Evolutionary conservation across 2,888 invertebrate species (phyloP).

Genomic region (Chorisops tibialis): DNA sequence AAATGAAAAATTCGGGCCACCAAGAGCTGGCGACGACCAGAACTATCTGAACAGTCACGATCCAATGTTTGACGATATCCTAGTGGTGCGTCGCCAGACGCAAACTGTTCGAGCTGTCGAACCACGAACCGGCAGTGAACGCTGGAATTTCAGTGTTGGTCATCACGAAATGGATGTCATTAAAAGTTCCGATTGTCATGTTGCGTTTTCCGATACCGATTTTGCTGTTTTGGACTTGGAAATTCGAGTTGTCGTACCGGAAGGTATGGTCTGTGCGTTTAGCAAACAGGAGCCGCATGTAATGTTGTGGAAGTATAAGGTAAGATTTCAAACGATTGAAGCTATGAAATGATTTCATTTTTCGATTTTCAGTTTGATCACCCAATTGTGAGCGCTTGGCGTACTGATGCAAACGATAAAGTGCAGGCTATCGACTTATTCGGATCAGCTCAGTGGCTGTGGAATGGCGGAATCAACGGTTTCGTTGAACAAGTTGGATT

Average conservation of each 20-base stretch:
- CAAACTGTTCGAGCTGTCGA: constrained; percentile 89
- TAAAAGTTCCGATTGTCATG: constrained; percentile 55
- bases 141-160: constrained; percentile 96
- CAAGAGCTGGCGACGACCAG: not conserved
- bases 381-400: constrained; percentile 85
- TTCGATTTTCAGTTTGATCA: constrained; percentile 63
- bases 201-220: constrained; percentile 43
- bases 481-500: constrained; percentile 47
- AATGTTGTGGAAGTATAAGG: constrained; percentile 74
- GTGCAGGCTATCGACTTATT: constrained; percentile 72
- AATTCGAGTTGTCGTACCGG: constrained; percentile 66
- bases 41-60: constrained; percentile 40
- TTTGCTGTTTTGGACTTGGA: constrained; percentile 54
- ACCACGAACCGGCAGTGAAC: constrained; percentile 76
- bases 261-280: constrained; percentile 68
- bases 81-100: constrained; percentile 77
- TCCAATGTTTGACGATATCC: constrained; percentile 55
- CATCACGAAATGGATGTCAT: constrained; percentile 73
- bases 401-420: constrained; percentile 62
- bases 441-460: constrained; percentile 57
- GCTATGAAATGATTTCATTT: not conserved
- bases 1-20: constrained; percentile 40
- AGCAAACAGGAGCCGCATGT: constrained; percentile 57
- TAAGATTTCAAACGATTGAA: constrained; percentile 42
- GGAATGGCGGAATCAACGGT: constrained; percentile 47